Percentiles rank a stretch among this genome's conserved stretches.
Evolutionary conservation across 2,888 invertebrate species (phyloP).

Genomic region (Lycocerus yunnanus): DNA sequence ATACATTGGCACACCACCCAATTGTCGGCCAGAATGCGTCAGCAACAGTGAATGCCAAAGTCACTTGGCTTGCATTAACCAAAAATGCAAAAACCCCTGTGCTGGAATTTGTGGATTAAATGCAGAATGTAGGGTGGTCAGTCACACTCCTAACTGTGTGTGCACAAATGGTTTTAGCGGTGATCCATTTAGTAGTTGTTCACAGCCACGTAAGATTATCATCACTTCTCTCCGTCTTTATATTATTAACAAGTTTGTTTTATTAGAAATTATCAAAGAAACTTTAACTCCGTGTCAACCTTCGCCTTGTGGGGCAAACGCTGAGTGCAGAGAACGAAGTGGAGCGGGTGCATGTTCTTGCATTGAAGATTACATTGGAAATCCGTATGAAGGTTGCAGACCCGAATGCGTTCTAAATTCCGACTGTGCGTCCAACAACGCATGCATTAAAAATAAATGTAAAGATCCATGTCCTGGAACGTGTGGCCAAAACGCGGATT

Average conservation of each 20-base stretch:
- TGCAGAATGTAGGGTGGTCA: conserved; percentile 75
- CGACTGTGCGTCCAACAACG: conserved; percentile 69
- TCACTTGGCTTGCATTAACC: conserved; percentile 73
- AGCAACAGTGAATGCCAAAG: conserved; percentile 75
- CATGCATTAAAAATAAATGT: conserved; percentile 72
- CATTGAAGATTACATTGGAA: conserved; percentile 68
- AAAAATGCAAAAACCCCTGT: conserved; percentile 79
- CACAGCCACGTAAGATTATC: conserved; percentile 38
- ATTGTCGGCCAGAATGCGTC: conserved; percentile 80
- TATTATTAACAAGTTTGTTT: not conserved
- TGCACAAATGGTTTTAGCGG: conserved; percentile 72
- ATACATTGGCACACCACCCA: conserved; percentile 72
- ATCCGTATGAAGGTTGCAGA: conserved; percentile 73
- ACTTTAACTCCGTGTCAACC: conserved; percentile 63
- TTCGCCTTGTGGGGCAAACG: conserved; percentile 68
- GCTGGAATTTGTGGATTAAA: conserved; percentile 72
- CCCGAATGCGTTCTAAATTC: conserved; percentile 72
- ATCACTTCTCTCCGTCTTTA: not conserved
- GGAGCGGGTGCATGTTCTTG: conserved; percentile 68
- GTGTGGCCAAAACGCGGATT: conserved; percentile 72
- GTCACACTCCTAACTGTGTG: conserved; percentile 74
- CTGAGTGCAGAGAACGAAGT: conserved; percentile 65
- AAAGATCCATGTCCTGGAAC: conserved; percentile 73
- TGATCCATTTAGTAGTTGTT: conserved; percentile 76
- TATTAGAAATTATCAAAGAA: conserved; percentile 52